Base-by-base conservation (phyloP, 2,113 vertebrate genomes). In the Oostethus manadensis region DNA sequence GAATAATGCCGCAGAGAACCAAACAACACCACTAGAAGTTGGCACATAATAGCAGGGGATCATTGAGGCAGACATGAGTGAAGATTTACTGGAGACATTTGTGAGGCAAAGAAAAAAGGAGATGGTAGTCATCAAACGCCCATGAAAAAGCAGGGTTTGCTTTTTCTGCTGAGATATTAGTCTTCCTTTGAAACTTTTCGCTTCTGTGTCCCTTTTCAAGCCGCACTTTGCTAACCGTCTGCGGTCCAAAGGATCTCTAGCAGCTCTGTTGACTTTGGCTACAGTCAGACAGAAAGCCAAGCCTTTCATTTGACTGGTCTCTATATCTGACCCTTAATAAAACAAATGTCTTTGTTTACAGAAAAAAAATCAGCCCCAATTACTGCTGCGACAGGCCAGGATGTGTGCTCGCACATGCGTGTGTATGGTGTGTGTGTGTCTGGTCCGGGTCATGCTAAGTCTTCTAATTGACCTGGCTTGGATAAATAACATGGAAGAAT, bases 341-440 rank as follows among this genome's bases (percentile, higher is more conserved):
- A 90, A 89, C 87, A 90, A 90, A 90, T 88, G 89, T 81, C 85
- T 84, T 73, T 88, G 85, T 87, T 89, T 87, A 74, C 74, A 89
- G 71, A 88, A 83, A 81, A 78, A 70, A 87, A 87, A 85, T 81
- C 79, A 72, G 67, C 65, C 77, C 51, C 76, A 80, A 82, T 86
- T 85, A 85, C 73, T 47, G 70, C 43, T 2, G 58, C 67, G 60
- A 40, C 51, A 20, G 29, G 51, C 51, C 66, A 77, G 60, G 51
- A 64, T 73, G 62, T 51, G 67, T 71, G 64, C 71, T 8, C 68
- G 61, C 80, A 4, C 29, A 26, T 51, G 14, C n/a, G 23, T 53
- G 42, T 26, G 68, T 69, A 65, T 74, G 13, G 71, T 76, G 66
- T 57, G 70, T 72, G 60, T 6, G 48, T 51, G 77, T 60, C 81